Evolutionary conservation across 2,888 invertebrate genomes (phyloP), one percentile per base, ranked within the genome.

Genomic region (Polymixis lichenea): DNA sequence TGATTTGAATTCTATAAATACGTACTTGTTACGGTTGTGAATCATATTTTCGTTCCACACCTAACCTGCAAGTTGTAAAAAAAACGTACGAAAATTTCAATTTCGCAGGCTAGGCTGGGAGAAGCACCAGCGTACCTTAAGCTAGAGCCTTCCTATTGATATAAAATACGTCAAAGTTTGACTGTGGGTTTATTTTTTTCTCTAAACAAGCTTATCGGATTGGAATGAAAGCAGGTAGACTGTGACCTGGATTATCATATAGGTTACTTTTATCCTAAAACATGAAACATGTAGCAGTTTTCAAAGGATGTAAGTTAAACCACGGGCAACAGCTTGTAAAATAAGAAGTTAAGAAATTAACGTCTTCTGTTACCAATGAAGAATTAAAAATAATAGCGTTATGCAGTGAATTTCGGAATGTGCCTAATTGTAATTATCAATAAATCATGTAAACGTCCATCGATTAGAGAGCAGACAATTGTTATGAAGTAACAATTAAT

Each of bases 391-490:
- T 55, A 46, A 56, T 32, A 46, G 25, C 15, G 28, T 43, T 60
- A 65, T 61, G 28, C n/a, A 62, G 32, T 64, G 72, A 60, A 80
- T 77, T 76, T 84, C 32, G 61, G 67, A 77, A 75, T 72, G 51
- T 68, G 25, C 38, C 53, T 72, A 58, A 74, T 72, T 77, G 60
- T 75, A 82, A 72, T 78, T 51, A 62, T 80, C 65, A 76, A 84
- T 81, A 81, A 84, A 84, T 84, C 84, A 76, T 75, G 58, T 81
- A 65, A 72, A 78, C 75, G 78, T 84, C 72, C 68, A 76, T 62
- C 61, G 72, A 81, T 86, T 78, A 81, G 76, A 75, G 72, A 79
- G 78, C 66, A 81, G 75, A 79, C 71, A 78, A 77, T 76, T 72
- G 77, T 75, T 78, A 81, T 80, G 75, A 72, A 77, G 77, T 77